phyloP scores from a whole-genome alignment of 2,797 vertebrate species.

The Chaetophractus vellerosus region DNA sequence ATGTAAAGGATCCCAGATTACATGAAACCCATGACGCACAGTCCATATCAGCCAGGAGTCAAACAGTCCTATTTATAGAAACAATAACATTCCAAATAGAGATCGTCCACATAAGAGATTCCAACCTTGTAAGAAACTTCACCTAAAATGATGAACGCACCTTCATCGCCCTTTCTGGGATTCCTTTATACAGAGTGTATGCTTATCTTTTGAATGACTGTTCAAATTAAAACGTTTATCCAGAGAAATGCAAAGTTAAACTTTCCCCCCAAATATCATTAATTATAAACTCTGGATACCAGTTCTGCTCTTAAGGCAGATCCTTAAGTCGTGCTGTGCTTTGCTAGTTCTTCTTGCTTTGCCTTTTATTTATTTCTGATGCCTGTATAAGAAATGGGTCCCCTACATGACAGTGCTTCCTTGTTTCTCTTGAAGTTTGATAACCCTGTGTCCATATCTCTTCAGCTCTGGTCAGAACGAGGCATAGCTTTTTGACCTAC shows the following conservation, averaged over 20 bases:
- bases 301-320: neutral
- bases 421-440: neutral
- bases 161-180: neutral
- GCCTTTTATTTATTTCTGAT: neutral
- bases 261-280: neutral
- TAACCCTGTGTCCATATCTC: neutral
- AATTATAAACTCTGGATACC: neutral
- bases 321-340: neutral
- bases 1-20: neutral
- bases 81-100: neutral
- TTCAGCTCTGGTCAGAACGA: neutral
- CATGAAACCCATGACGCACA: neutral
- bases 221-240: slow-evolving; percentile 38
- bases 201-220: neutral
- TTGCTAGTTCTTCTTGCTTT: slow-evolving; percentile 50
- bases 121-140: neutral
- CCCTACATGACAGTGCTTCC: neutral
- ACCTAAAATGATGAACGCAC: neutral
- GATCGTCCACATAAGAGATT: neutral
- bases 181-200: slow-evolving; percentile 16
- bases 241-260: slow-evolving; percentile 11
- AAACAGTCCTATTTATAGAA: neutral
- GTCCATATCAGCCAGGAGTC: neutral
- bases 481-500: neutral
- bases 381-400: neutral